Base-by-base conservation (phyloP, 2,113 vertebrate genomes). In the Salvelinus alpinus region DNA sequence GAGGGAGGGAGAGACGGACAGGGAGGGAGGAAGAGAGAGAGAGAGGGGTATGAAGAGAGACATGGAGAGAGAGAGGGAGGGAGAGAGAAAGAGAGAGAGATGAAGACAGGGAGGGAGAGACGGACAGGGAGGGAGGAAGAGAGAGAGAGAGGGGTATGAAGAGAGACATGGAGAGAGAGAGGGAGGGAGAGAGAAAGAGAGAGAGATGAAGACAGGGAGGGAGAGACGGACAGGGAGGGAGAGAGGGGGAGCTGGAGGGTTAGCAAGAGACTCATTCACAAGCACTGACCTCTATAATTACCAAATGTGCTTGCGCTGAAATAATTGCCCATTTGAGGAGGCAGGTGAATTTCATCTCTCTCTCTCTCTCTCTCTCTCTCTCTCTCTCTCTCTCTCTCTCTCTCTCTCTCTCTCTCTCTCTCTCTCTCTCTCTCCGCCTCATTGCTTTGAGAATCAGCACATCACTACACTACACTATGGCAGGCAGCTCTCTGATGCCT, bases 241-340 rank as follows among this genome's bases (percentile, higher is more conserved):
- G 12, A 20, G 51, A 31, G 64, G 12, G 8, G n/a, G 27, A 5
- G 44, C 59, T 64, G 9, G n/a, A 24, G 57, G 66, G 48, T 18
- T 8, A 18, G 69, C 12, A 74, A 75, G 65, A 77, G 69, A 75
- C 76, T 78, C 71, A 82, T 80, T 25, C 73, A 78, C 51, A 77
- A 70, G 69, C 74, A 62, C 7, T 74, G 82, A 86, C 84, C 85
- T 85, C 77, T 79, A 34, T 83, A 73, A 87, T 83, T 81, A 76
- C 78, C 75, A 86, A 88, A 85, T 75, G 77, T 72, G 80, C 80
- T 74, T 65, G 65, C 74, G 75, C 69, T 73, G 78, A 87, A 88
- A 88, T 87, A 88, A 88, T 86, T 86, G 84, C 75, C 82, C 80
- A 72, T 86, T 84, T 85, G 74, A 86, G 74, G 75, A 86, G 80